Evolutionary conservation across 2,113 vertebrate genomes (phyloP), one percentile per base, ranked within the genome.

Genomic region (Apteryx owenii): DNA sequence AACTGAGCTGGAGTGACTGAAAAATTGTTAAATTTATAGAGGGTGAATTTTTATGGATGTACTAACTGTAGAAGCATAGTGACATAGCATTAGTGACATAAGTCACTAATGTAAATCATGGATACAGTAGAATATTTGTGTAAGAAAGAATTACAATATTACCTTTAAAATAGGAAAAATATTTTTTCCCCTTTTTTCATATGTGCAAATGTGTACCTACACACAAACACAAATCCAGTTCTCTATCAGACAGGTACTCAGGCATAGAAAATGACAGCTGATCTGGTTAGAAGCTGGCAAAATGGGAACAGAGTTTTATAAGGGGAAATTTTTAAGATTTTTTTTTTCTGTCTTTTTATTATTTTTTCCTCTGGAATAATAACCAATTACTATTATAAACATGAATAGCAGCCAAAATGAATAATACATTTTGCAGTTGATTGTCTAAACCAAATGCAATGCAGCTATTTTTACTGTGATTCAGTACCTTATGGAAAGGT

Each of bases 381-480:
- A 58, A 19, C 46, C 28, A 71, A 11, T 56, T 44, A 44, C 6
- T 42, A 40, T 61, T 51, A 42, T 70, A 90, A 81, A 81, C 83
- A 88, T 1, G 11, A 90, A 20, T 48, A 93, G 51, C 61, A 72
- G 56, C 23, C 69, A 71, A 87, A 89, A 72, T 56, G 38, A 58
- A 26, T 80, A 62, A 44, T 46, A 23, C 17, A 50, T 86, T 14
- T 28, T 48, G 51, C 58, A 48, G 51, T 72, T 93, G 85, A 42
- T 51, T 88, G 70, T 40, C n/a, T 61, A 86, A 95, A 73, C 36
- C 21, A 77, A 66, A 56, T 29, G 46, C 54, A 75, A 1, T 86
- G 38, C 54, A 53, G 56, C 69, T 87, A 36, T 69, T 97, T 93
- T 93, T 89, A 48, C 38, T 46, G 46, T 31, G 50, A 61, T 23